These are phyloP conservation scores for Scophthalmus maximus DNA, from an alignment of 2,113 vertebrate species.

Conservation along the genomic window DNA sequence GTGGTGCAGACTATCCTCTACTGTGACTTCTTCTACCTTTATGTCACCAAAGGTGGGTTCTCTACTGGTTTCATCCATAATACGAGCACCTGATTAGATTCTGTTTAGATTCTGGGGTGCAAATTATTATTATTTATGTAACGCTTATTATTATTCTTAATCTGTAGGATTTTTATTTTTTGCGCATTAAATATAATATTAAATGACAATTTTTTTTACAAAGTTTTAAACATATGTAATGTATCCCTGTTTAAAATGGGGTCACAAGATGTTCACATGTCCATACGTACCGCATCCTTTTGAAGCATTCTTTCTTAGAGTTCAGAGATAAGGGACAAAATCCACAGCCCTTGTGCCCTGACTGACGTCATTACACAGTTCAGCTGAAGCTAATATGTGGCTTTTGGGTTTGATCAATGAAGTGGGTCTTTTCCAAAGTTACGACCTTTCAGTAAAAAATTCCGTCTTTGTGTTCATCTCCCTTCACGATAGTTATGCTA, in stretches of 20 bases:
- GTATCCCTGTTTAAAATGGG: too few relatives aligned
- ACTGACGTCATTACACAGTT: neutral
- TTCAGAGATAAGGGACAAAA: neutral
- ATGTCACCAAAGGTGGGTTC: conserved; percentile 96
- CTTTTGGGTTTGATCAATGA: neutral
- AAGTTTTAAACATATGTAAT: too few relatives aligned
- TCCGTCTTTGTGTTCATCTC: neutral
- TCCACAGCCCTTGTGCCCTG: neutral
- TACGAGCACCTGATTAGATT: neutral
- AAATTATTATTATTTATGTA: too few relatives aligned
- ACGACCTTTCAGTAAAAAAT: neutral
- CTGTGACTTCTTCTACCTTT: conserved; percentile 99
- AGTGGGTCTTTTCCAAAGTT: neutral
- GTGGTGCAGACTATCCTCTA: conserved; percentile 98
- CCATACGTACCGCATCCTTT: neutral
- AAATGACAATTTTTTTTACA: too few relatives aligned
- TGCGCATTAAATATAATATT: too few relatives aligned
- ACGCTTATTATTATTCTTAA: too few relatives aligned
- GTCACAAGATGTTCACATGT: neutral
- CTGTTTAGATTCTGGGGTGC: too few relatives aligned
- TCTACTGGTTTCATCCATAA: neutral
- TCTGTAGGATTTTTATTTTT: too few relatives aligned
- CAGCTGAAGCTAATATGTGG: conserved; percentile 10
- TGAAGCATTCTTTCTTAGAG: too few relatives aligned
- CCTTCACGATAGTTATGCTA: neutral